phyloP scores from a whole-genome alignment of 2,888 invertebrate genomes.

The Tipula confusa region DNA sequence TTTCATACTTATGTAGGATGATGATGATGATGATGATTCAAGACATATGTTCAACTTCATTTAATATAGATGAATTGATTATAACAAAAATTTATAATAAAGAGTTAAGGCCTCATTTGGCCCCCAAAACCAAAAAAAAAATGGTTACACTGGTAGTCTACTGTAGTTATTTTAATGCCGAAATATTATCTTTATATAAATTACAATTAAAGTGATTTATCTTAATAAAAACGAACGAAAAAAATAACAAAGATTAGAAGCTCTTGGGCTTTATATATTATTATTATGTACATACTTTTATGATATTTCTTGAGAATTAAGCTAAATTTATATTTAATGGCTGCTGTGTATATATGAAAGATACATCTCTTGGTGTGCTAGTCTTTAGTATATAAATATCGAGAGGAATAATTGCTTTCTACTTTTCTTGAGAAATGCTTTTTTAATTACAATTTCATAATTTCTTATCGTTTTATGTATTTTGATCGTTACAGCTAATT shows the following conservation, averaged over 20 bases:
- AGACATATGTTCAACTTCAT: slow-evolving; percentile 12
- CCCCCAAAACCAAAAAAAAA: not conserved
- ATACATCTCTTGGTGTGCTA: not conserved
- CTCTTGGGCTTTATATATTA: not conserved
- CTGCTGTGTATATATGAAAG: not conserved
- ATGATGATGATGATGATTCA: not conserved
- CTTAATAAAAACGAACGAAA: not conserved
- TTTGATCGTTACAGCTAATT: not conserved
- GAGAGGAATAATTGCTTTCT: not conserved
- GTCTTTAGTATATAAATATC: not conserved
- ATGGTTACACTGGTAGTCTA: not conserved
- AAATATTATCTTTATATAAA: not conserved
- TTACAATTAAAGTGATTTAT: slow-evolving; percentile 12
- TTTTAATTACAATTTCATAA: not conserved
- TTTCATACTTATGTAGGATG: not conserved
- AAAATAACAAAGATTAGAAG: not conserved
- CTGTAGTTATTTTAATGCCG: not conserved
- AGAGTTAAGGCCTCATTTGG: not conserved
- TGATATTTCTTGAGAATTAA: not conserved
- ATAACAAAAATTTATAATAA: not conserved
- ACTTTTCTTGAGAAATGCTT: not conserved
- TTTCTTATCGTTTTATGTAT: not conserved
- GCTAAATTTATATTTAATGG: slow-evolving; percentile 12
- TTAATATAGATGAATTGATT: slow-evolving; percentile 7
- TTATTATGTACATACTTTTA: not conserved